Evolutionary conservation across 2,113 vertebrate species (phyloP), one percentile per base, ranked within the genome.

Genomic region (Ailuropoda melanoleuca): DNA sequence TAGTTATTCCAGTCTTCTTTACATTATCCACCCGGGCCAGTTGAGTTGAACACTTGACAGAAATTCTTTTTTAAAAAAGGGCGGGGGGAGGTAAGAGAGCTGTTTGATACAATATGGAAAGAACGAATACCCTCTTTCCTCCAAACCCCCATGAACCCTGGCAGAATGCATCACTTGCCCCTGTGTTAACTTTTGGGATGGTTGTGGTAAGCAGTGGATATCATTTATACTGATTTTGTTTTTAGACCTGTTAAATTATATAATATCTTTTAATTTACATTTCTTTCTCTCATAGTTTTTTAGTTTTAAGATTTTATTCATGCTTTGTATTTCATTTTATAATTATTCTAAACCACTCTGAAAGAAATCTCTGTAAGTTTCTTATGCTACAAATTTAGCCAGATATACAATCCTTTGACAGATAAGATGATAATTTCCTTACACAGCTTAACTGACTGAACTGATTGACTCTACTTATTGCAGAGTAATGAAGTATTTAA

Each of bases 311-410:
- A 74, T 95, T 90, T 93, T 86, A 68, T 77, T 82, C 37, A 74
- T 95, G 83, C 53, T 84, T 95, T 97, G 31, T 64, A 88, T 93
- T 92, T 92, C 8, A 31, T 29, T 95, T 13, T 7, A 3, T 62
- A 68, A 53, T 77, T 37, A 43, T 68, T 93, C n/a, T 55, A 85
- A 92, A 9, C 24, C 14, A 66, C 10, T 95, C 43, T 46, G 29
- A 64, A 87, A 86, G 50, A 66, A n/a, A 39, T 53, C 70, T 39
- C 86, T 83, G 0, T 93, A 75, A 70, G 50, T 87, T 74, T 50
- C 58, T 92, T 55, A 10, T 80, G 70, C n/a, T 74, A 46, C 6
- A 81, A 43, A 75, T 66, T 95, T 87, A 85, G 26, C 64, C 70
- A 80, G 53, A 4, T 89, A 21, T 46, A 62, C 19, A 86, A 39